These are phyloP conservation scores for Mustela nigripes DNA, from an alignment of 2,113 vertebrate genomes.

Conservation along the genomic window DNA sequence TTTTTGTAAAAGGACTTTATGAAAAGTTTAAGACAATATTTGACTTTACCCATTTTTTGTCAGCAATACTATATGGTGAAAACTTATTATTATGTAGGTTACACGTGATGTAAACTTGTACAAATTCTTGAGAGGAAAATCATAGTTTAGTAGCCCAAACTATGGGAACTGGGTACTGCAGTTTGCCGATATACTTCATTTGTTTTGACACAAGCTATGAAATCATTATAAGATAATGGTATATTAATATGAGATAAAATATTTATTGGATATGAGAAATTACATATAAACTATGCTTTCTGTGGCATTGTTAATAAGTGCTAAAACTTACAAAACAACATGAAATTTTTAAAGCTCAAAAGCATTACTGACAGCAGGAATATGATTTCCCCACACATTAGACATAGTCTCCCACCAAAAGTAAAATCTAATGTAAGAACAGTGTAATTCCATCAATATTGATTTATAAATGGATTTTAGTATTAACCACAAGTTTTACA, in stretches of 20 bases:
- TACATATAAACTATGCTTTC: neutral
- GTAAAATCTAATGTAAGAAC: neutral
- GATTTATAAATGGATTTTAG: slow-evolving; percentile 28
- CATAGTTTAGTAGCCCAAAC: neutral
- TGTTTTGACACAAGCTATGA: slow-evolving; percentile 41
- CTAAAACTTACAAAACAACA: neutral
- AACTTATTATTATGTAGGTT: slow-evolving; percentile 44
- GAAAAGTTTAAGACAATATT: slow-evolving; percentile 41
- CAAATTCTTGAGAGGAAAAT: slow-evolving; percentile 55
- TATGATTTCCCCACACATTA: neutral
- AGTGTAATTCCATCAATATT: neutral
- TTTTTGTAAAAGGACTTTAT: neutral
- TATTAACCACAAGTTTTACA: neutral
- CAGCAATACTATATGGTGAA: slow-evolving; percentile 35
- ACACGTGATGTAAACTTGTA: slow-evolving; percentile 6
- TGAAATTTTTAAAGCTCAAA: neutral
- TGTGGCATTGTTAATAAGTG: neutral
- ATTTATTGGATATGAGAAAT: neutral
- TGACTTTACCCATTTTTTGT: slow-evolving; percentile 53
- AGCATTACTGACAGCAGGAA: neutral
- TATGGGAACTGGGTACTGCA: slow-evolving; percentile 17
- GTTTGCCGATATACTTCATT: slow-evolving; percentile 64
- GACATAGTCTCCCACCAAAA: neutral
- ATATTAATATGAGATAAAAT: neutral
- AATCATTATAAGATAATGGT: neutral